A percentile compares a stretch with the other conserved stretches of the same genome.
Conservation (phyloP, 2,113 vertebrate species). For the Alethe diademata region DNA sequence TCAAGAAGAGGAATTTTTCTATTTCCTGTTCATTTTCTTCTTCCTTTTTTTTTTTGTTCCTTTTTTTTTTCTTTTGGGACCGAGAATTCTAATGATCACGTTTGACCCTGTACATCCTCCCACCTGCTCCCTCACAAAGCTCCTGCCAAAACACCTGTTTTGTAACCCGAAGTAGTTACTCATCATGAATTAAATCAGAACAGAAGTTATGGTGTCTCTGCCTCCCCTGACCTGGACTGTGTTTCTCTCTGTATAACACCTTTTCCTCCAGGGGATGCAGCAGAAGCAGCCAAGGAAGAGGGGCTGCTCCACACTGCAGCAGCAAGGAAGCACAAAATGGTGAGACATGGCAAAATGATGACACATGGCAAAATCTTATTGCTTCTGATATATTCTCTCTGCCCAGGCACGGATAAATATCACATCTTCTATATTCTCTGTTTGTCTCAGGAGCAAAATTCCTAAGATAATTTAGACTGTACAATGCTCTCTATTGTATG, state of each 20-base stretch:
- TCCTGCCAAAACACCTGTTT: slow-evolving; percentile 16
- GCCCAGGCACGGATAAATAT: not conserved
- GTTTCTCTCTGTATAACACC: not conserved
- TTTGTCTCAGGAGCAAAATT: not conserved
- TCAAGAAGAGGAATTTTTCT: slow-evolving; percentile 35
- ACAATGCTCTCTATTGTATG: not conserved
- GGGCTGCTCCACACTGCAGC: not conserved
- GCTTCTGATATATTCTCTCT: not conserved
- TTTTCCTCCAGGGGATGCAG: not conserved
- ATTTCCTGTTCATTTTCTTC: slow-evolving; percentile 46
- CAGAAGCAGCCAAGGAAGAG: not conserved
- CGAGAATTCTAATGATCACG: not conserved
- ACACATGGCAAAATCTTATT: not conserved
- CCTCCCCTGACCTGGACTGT: not conserved
- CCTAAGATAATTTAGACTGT: not conserved
- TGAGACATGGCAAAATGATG: not conserved
- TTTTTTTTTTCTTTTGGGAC: not conserved
- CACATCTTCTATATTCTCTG: not conserved
- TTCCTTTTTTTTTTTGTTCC: not conserved
- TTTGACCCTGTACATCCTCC: not conserved
- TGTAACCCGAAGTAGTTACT: not conserved
- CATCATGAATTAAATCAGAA: not conserved
- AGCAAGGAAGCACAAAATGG: not conserved
- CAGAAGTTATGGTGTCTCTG: not conserved
- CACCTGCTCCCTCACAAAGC: slow-evolving; percentile 12